Conservation (phyloP, 2,113 vertebrate genomes). For the Pedionomus torquatus region DNA sequence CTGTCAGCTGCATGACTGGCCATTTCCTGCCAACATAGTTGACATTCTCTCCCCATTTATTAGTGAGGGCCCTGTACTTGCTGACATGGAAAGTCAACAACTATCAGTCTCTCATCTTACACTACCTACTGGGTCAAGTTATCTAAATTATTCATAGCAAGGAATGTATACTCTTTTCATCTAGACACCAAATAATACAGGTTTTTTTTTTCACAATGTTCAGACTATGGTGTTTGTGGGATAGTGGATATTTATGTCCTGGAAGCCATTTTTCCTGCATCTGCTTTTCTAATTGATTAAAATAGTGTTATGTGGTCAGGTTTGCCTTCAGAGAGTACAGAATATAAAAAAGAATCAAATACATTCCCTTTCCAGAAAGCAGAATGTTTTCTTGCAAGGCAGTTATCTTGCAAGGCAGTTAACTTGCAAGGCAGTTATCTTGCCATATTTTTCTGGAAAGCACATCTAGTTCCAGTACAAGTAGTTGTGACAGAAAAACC, state of each 20-base stretch:
- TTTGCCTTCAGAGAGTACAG: neutral
- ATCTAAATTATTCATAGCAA: neutral
- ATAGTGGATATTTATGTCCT: neutral
- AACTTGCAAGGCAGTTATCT: too few species aligned
- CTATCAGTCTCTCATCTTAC: neutral
- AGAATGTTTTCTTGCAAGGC: too few species aligned
- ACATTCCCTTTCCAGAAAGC: neutral
- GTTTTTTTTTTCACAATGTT: neutral
- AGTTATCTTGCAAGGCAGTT: neutral
- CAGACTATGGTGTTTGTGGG: neutral
- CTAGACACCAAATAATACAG: neutral
- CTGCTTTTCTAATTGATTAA: neutral
- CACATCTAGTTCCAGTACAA: neutral
- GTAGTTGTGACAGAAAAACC: neutral
- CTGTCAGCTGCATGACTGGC: slow-evolving; percentile 35
- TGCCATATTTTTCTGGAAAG: neutral
- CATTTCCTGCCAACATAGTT: slow-evolving; percentile 33
- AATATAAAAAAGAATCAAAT: neutral
- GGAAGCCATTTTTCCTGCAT: neutral
- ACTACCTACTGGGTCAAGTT: neutral
- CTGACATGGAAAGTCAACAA: neutral
- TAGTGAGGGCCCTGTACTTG: neutral
- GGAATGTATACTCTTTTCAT: neutral
- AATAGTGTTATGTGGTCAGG: neutral
- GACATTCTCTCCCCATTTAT: slow-evolving; percentile 42